Evolutionary conservation across 2,888 invertebrate genomes (phyloP), one percentile per base, ranked within the genome.

Genomic region (Spisula solida): DNA sequence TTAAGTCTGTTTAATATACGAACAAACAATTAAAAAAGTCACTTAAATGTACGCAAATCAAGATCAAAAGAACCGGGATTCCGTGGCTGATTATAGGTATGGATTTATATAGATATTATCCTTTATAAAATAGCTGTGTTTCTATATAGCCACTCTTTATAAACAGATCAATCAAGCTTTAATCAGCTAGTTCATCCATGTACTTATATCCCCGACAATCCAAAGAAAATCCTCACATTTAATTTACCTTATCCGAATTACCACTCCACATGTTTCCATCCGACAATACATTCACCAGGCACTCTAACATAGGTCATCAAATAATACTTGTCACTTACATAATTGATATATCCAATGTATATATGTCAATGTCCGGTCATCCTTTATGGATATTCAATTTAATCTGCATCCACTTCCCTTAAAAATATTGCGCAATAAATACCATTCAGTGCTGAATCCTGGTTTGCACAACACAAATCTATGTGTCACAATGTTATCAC

Each of bases 71-170:
- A 60, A 75, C 14, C 14, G 16, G 14, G 31, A 18, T 80, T 80
- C 18, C 5, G 48, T 18, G 16, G 78, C 34, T 79, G 55, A 85
- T 55, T 34, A 79, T 31, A 56, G 41, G 55, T 85, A 25, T 79
- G 55, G 85, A 85, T 79, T 79, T 55, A 85, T 79, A 78, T 56
- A 14, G 85, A 85, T 55, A 75, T 79, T 56, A 79, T 85, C 85
- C 31, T 29, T 41, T 56, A 48, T 25, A 79, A 79, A 34, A 85
- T 79, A 85, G 79, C 79, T 79, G 20, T n/a, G 79, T 79, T 34
- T 31, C 78, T 85, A 85, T 41, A 85, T 31, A 79, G 5, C 6
- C 31, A 10, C n/a, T 55, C 85, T 78, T 85, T 79, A 85, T 20
- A 78, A 79, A 34, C 34, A 29, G 34, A 79, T 85, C 85, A 34